These are phyloP conservation scores for Eulemur rubriventer DNA, from an alignment of 2,797 vertebrate species.

Conservation along the genomic window DNA sequence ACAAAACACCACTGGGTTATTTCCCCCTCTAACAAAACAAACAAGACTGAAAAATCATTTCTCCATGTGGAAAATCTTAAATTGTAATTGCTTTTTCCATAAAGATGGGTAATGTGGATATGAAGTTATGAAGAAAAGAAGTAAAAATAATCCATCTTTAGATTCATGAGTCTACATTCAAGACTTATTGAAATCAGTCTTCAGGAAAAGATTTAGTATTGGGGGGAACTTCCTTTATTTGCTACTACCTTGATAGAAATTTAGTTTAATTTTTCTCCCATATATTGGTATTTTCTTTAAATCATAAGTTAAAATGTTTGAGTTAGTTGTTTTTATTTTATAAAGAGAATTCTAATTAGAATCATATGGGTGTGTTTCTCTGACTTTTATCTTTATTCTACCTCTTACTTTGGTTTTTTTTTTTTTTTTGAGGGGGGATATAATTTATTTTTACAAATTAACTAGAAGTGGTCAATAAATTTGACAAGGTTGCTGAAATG, in stretches of 20 bases:
- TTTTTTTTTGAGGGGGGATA: background rate
- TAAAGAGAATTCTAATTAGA: background rate
- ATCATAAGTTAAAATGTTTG: background rate
- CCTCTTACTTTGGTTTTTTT: background rate
- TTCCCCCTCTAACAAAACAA: background rate
- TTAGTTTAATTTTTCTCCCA: background rate
- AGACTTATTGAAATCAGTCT: background rate
- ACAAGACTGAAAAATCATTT: background rate
- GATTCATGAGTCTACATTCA: background rate
- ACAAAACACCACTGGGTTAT: too few species aligned
- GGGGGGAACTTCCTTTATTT: background rate
- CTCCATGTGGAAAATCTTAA: background rate
- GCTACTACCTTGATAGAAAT: background rate
- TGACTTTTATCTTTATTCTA: background rate
- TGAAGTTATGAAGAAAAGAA: background rate
- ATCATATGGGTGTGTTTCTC: background rate
- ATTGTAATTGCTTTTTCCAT: background rate
- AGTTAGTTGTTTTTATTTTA: background rate
- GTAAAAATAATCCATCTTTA: background rate
- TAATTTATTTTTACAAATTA: background rate
- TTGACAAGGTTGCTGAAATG: background rate
- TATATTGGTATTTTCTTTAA: background rate
- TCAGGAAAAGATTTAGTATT: background rate
- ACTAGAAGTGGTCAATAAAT: background rate
- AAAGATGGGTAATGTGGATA: background rate